Percentiles rank a stretch among this genome's conserved stretches.
These are phyloP conservation scores for Cavia porcellus DNA, from an alignment of 2,113 vertebrate genomes.

Conservation along the genomic window DNA sequence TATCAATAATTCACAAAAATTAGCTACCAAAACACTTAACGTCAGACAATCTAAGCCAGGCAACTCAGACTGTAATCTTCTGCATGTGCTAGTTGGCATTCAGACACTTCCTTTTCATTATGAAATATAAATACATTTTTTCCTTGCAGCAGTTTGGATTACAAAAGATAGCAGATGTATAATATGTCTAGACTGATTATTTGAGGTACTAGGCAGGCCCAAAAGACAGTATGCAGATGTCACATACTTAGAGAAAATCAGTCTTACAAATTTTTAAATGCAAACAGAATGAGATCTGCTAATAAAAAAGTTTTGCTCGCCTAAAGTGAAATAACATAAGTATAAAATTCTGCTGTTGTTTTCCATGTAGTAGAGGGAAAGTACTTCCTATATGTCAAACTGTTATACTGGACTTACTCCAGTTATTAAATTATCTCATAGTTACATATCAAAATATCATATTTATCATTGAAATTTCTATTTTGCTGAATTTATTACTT, in stretches of 20 bases:
- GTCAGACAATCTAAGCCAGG: slow-evolving; percentile 82
- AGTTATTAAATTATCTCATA: not conserved
- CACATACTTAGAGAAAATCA: slow-evolving; percentile 83
- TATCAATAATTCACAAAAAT: slow-evolving; percentile 90
- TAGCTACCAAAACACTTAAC: slow-evolving; percentile 88
- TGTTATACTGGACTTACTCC: not conserved
- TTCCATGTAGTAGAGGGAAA: not conserved
- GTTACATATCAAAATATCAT: not conserved
- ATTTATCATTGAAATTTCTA: not conserved
- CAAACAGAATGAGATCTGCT: slow-evolving; percentile 79
- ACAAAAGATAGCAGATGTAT: slow-evolving; percentile 87
- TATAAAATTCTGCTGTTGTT: slow-evolving; percentile 64
- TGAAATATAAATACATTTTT: slow-evolving; percentile 87
- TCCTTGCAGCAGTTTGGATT: slow-evolving; percentile 83
- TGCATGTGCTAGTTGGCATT: slow-evolving; percentile 86
- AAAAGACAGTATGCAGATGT: slow-evolving; percentile 84
- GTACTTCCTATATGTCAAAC: not conserved
- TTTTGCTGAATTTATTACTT: not conserved
- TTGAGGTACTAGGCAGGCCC: slow-evolving; percentile 77
- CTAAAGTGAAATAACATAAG: slow-evolving; percentile 67
- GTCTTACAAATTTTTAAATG: slow-evolving; percentile 85
- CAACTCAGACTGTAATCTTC: slow-evolving; percentile 86
- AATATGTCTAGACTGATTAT: slow-evolving; percentile 84
- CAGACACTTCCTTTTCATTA: slow-evolving; percentile 86
- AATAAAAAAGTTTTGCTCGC: slow-evolving; percentile 76